Base-by-base conservation (phyloP, 1,140 invertebrate species). In the Drosophila lacteicornis region DNA sequence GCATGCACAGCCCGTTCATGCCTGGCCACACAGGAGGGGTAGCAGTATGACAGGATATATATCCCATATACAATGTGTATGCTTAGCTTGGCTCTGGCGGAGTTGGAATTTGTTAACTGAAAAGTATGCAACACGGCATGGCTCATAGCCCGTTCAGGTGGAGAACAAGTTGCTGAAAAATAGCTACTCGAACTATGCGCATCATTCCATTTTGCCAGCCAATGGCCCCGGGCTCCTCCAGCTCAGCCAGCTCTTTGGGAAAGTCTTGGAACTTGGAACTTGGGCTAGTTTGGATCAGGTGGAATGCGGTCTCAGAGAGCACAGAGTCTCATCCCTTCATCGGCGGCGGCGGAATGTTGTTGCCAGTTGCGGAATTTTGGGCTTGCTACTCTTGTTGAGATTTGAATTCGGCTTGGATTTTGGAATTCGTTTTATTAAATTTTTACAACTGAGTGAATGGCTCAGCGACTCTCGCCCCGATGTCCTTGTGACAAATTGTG, bases 81-180 rank as follows among this genome's bases (percentile, higher is more conserved):
- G 4, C 38, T 53, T 40, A 67, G 69, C 46, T 9, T 9, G 8
- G 33, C 30, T 8, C 6, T 7, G 30, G 9, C 46, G 45, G 19
- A 60, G 55, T 38, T 57, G 79, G 82, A 82, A 84, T 87, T 87
- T 81, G 69, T 81, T 71, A 80, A 69, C 73, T 77, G 56, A 50
- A 86, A 84, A 87, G 71, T 88, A 87, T 88, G 84, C 84, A 88
- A 61, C 68, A 84, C 46, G 30, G 45, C 47, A 61, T 9, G 27
- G 17, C 19, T 47, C 46, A 25, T 45, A 8, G 47, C 13, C 36
- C 50, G 22, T 42, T 55, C 69, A 70, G 69, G 46, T 50, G 38
- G 38, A 51, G 49, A 56, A 61, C 49, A 65, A 82, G 66, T 47
- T 67, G 30, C 56, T 73, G 79, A 83, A 73, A 82, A 79, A 87